phyloP scores from a whole-genome alignment of 2,113 vertebrate genomes.

The Eolophus roseicapilla region DNA sequence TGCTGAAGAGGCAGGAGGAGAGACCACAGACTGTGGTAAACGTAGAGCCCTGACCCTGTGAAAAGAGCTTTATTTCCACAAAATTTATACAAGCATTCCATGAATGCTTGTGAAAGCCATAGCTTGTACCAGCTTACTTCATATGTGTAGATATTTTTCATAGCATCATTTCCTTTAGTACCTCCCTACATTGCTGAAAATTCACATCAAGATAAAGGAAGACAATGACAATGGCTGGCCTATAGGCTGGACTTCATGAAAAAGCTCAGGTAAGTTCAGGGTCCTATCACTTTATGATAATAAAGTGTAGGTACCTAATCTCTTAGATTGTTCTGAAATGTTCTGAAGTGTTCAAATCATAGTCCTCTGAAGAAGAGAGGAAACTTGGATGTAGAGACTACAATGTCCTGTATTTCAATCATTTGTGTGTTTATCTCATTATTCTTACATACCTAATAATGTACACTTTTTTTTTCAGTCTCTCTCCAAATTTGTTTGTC shows the following conservation, averaged over 20 bases:
- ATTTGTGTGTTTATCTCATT: neutral
- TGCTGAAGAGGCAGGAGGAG: neutral
- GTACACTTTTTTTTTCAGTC: neutral
- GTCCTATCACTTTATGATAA: neutral
- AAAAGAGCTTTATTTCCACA: neutral
- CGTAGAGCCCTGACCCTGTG: neutral
- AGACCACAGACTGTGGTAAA: neutral
- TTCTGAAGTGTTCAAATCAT: neutral
- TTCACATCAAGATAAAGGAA: neutral
- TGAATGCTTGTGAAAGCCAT: neutral
- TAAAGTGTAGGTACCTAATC: neutral
- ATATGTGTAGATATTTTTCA: neutral
- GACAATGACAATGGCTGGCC: neutral
- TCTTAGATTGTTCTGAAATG: neutral
- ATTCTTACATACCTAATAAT: neutral
- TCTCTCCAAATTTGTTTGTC: neutral
- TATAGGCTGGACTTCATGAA: neutral
- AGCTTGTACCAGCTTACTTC: neutral
- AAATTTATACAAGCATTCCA: neutral
- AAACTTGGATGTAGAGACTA: neutral
- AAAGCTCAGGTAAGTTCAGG: neutral
- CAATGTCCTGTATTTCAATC: neutral
- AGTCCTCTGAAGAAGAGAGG: neutral
- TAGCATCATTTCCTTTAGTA: neutral
- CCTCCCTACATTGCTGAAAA: neutral